Evolutionary conservation across 2,797 vertebrate genomes (phyloP).

Genomic region (Chromis chromis): DNA sequence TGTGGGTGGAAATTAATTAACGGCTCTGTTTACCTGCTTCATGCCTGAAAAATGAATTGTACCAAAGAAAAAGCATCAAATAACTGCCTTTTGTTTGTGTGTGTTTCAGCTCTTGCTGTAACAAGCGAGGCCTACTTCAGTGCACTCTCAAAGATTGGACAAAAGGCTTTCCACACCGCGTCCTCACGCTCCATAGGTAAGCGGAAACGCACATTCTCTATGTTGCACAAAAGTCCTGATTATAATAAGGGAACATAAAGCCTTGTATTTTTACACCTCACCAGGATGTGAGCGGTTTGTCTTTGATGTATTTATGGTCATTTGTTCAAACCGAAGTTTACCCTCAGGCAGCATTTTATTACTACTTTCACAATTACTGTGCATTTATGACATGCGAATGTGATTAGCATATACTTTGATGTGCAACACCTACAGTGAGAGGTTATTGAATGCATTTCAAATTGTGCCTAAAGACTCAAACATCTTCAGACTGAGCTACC

Average conservation of each 20-base stretch:
- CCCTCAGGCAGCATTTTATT: slow-evolving; percentile 36
- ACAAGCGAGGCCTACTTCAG: slow-evolving; percentile 92
- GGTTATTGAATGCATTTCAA: not conserved
- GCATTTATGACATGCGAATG: slow-evolving; percentile 11
- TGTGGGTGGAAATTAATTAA: too few species aligned
- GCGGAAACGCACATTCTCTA: slow-evolving; percentile 20
- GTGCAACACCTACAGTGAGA: not conserved
- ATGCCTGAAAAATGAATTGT: not conserved
- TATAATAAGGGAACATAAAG: not conserved
- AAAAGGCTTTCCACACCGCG: slow-evolving; percentile 88
- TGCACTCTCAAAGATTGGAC: slow-evolving; percentile 91
- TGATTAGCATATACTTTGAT: slow-evolving; percentile 16
- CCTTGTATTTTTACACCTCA: not conserved
- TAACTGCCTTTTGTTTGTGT: not conserved
- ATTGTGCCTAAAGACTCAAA: too few species aligned
- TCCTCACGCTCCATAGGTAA: slow-evolving; percentile 90
- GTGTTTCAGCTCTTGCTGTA: slow-evolving; percentile 85
- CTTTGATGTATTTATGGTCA: slow-evolving; percentile 45
- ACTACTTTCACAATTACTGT: not conserved
- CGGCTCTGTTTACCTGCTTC: too few species aligned
- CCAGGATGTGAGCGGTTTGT: slow-evolving; percentile 17
- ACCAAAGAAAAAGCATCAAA: not conserved
- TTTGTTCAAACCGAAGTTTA: slow-evolving; percentile 58
- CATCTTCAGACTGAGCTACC: not conserved
- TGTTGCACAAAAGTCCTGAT: too few species aligned